Conservation (phyloP, 53 echinoderm and acorn worm species). For the Henricia sp. region DNA sequence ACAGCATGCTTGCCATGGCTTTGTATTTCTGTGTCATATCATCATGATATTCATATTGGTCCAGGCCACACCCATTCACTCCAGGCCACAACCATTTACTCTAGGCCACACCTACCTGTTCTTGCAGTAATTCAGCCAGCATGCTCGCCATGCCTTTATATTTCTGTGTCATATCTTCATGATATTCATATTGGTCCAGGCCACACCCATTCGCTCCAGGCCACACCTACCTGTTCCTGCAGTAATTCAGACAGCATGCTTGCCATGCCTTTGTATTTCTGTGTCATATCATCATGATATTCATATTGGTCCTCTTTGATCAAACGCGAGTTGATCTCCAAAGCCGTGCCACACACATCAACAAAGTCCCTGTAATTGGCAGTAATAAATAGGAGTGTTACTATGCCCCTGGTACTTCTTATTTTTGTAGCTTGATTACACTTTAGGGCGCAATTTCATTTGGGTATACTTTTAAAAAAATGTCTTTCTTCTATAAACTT, state of each 20-base stretch:
- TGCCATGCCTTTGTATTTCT: constrained; percentile 86
- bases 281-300: constrained; percentile 91
- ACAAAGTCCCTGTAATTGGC: constrained; percentile 86
- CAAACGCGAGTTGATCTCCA: constrained; percentile 74
- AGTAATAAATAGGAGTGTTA: no score
- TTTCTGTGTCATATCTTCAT: constrained; percentile 90
- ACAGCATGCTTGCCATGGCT: no score
- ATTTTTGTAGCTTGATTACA: no score
- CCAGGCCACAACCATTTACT: no score
- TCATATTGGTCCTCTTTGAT: constrained; percentile 94
- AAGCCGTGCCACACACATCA: constrained; percentile 74
- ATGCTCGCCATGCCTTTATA: constrained; percentile 80
- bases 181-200: constrained; percentile 90
- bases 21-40: no score
- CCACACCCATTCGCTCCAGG: no score
- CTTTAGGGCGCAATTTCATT: no score
- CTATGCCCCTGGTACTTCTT: no score
- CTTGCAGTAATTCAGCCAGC: constrained; percentile 78
- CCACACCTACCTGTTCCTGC: constrained; percentile 78
- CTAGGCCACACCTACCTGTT: constrained; percentile 84
- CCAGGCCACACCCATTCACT: no score
- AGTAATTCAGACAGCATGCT: constrained; percentile 72
- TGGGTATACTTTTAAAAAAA: no score
- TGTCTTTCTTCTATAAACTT: no score
- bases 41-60: no score